These are phyloP conservation scores for Eumeta japonica DNA, from an alignment of 1,140 invertebrate genomes.

Conservation along the genomic window DNA sequence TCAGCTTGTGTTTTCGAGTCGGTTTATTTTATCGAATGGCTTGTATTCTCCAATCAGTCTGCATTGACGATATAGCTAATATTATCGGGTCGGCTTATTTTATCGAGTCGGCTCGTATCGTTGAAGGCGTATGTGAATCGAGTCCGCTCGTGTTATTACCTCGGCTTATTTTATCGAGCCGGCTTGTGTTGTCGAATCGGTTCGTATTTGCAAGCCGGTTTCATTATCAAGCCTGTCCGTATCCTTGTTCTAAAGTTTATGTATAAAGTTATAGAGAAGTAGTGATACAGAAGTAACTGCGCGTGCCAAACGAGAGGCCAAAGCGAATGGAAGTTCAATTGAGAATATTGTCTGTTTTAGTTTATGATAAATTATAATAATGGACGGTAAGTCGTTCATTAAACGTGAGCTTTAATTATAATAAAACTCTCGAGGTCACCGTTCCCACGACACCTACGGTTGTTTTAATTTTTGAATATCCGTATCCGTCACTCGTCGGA, in stretches of 20 bases:
- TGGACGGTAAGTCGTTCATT: constrained; percentile 31
- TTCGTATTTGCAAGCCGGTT: background rate
- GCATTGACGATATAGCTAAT: too few species aligned
- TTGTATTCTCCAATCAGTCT: too few species aligned
- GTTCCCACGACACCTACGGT: background rate
- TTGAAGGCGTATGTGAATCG: too few species aligned
- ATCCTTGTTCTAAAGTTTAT: background rate
- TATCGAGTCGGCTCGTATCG: too few species aligned
- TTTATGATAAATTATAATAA: constrained; percentile 7
- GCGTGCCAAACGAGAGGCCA: constrained; percentile 24
- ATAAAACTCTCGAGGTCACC: constrained; percentile 27
- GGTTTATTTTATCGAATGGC: too few species aligned
- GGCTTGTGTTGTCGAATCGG: background rate
- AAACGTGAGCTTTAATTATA: constrained; percentile 53
- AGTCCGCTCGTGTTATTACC: background rate
- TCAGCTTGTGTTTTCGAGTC: too few species aligned
- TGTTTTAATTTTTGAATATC: background rate
- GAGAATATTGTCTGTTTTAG: constrained; percentile 7
- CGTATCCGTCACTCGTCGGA: background rate
- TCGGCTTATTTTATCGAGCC: background rate
- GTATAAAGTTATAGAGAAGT: background rate
- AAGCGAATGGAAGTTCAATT: constrained; percentile 17
- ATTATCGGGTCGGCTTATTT: too few species aligned
- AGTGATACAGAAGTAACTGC: constrained; percentile 10
- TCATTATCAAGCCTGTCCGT: background rate